A percentile compares a stretch with the other conserved stretches of the same genome.
phyloP scores from a whole-genome alignment of 1,140 invertebrate genomes.

The Zaprionus taronus region DNA sequence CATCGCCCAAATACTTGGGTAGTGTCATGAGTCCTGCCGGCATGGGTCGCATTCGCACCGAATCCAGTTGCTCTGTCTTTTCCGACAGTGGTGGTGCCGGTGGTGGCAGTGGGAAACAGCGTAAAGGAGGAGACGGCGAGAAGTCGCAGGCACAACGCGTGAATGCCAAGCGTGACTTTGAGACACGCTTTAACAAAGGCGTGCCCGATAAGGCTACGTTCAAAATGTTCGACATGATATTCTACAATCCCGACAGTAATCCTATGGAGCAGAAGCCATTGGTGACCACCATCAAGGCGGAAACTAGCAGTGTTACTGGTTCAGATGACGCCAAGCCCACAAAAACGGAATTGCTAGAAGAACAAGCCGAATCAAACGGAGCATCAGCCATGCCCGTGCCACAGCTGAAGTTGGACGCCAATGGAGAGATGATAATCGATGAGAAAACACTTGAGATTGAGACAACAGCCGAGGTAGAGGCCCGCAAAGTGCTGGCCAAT shows the following conservation, averaged over 20 bases:
- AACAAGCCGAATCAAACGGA: slow-evolving; percentile 38
- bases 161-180: slow-evolving; percentile 86
- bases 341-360: slow-evolving; percentile 42
- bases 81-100: slow-evolving; percentile 60
- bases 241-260: slow-evolving; percentile 92
- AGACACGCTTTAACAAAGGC: slow-evolving; percentile 85
- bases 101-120: slow-evolving; percentile 48
- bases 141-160: slow-evolving; percentile 54
- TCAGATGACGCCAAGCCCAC: slow-evolving; percentile 57
- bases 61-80: slow-evolving; percentile 84
- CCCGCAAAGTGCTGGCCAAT: slow-evolving; percentile 87
- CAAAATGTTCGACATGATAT: slow-evolving; percentile 96
- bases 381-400: slow-evolving; percentile 87
- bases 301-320: slow-evolving; percentile 25
- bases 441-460: slow-evolving; percentile 94
- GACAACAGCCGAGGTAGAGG: slow-evolving; percentile 88
- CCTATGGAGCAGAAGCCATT: slow-evolving; percentile 86
- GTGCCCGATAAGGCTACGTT: slow-evolving; percentile 88
- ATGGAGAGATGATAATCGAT: slow-evolving; percentile 94
- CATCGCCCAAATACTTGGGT: slow-evolving; percentile 64
- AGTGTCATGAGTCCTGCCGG: slow-evolving; percentile 65
- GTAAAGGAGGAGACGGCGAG: slow-evolving; percentile 56
- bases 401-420: slow-evolving; percentile 94
- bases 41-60: slow-evolving; percentile 81
- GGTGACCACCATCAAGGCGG: slow-evolving; percentile 68